Base-by-base conservation (phyloP, 2,113 vertebrate genomes). In the Cromileptes altivelis region DNA sequence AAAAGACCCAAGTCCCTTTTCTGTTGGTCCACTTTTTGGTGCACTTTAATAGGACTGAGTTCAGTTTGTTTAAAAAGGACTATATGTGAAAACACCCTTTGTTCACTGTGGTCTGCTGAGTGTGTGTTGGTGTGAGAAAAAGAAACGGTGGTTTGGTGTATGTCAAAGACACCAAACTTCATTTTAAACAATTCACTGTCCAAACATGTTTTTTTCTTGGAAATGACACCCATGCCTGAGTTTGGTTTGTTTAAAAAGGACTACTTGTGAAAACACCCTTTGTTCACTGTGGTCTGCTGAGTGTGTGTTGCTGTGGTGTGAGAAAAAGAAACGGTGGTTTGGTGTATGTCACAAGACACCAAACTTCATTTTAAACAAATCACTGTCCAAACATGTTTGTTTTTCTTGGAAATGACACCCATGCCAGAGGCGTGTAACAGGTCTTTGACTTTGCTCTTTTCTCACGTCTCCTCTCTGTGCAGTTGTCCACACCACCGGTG, bases 401-500 rank as follows among this genome's bases (percentile, higher is more conserved):
- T 1, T 19, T 9, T 57, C 47, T 27, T 57, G 10, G 4, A 37
- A 53, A 13, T 60, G 52, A 37, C n/a, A 63, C 2, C 10, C 10
- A 21, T 4, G 42, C 4, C 27, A 25, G 27, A 47, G 4, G 21
- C 21, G 56, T 57, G 12, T 49, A 11, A 52, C 2, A 6, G 18
- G 4, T 55, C 17, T 65, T 19, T 79, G 64, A 33, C 37, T 80
- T 55, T 77, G 4, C 49, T 75, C 33, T 71, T 23, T 65, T n/a
- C 50, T 70, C 37, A 11, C 40, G 1, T 72, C 50, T 88, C 42
- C 70, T 88, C 60, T 53, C 3, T 73, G 11, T 90, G 40, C 92
- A 99, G 98, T 96, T 10, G 88, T 97, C 57, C 96, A 98, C 92
- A 99, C 98, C 77, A 95, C 45, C 11, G 89, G 91, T 49, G 97